These are phyloP conservation scores for Probosciger aterrimus DNA, from an alignment of 2,113 vertebrate species.

Conservation along the genomic window DNA sequence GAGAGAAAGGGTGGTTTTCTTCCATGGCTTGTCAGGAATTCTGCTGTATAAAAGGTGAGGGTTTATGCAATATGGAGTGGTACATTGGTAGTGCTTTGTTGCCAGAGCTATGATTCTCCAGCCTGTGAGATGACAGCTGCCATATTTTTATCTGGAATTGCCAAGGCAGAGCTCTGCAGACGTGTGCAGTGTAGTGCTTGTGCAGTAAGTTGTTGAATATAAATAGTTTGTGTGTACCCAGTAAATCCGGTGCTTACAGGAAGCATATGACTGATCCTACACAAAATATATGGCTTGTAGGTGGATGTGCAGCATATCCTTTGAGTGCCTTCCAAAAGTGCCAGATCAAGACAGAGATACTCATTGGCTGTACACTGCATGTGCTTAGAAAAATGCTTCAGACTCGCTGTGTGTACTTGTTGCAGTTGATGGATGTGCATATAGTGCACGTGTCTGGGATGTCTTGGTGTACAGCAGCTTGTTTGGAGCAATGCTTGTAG, in stretches of 20 bases:
- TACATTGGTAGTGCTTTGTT: neutral
- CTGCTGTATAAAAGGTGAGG: neutral
- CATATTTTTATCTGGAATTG: neutral
- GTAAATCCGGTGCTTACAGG: neutral
- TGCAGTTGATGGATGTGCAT: neutral
- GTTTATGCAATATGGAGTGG: neutral
- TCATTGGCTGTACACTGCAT: neutral
- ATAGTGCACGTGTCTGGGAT: fast-evolving
- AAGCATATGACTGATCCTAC: neutral
- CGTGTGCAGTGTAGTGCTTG: neutral
- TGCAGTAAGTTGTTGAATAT: neutral
- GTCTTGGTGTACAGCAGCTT: fast-evolving
- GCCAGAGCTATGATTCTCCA: neutral
- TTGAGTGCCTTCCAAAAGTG: neutral
- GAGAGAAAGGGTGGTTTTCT: neutral
- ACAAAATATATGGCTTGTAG: neutral
- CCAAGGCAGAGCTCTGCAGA: neutral
- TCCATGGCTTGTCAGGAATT: neutral
- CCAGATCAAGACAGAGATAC: neutral
- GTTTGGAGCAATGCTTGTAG: neutral
- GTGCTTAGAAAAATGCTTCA: neutral
- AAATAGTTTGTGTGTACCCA: neutral
- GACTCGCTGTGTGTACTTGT: neutral
- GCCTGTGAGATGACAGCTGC: neutral
- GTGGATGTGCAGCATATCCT: neutral